Conservation (phyloP, 2,113 vertebrate species). For the Silurus asotus region DNA sequence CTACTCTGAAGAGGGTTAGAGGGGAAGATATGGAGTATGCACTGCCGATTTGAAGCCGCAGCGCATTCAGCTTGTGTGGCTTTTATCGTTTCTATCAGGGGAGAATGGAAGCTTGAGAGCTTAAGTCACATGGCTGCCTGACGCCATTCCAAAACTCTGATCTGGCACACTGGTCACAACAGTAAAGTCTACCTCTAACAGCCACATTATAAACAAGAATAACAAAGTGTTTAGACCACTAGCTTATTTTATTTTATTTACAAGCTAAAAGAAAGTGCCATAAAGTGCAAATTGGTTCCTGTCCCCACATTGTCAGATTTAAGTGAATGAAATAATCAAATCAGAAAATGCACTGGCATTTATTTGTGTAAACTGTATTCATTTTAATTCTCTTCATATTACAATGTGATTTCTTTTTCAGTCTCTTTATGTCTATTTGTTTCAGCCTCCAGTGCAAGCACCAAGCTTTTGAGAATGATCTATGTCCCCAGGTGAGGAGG, state of each 20-base stretch:
- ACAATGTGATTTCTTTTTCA: neutral
- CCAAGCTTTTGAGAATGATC: neutral
- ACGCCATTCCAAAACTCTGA: constrained; percentile 23
- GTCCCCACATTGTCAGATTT: neutral
- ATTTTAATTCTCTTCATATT: neutral
- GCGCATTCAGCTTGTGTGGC: neutral
- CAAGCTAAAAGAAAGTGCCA: neutral
- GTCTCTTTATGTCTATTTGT: neutral
- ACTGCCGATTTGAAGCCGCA: constrained; percentile 2
- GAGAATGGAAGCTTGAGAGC: neutral
- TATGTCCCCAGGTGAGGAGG: neutral
- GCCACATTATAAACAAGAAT: neutral
- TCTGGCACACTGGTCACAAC: neutral
- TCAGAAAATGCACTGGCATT: neutral
- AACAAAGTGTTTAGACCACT: neutral
- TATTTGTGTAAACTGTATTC: neutral
- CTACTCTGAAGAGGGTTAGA: constrained; percentile 15
- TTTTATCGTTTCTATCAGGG: constrained; percentile 7
- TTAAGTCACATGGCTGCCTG: constrained; percentile 4
- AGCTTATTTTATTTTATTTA: neutral
- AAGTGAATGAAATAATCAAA: neutral
- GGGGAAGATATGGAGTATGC: constrained; percentile 29
- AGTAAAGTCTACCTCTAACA: neutral
- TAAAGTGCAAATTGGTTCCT: neutral
- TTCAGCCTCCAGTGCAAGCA: neutral